phyloP scores from a whole-genome alignment of 2,888 invertebrate genomes.

The Drosophila anomalata region DNA sequence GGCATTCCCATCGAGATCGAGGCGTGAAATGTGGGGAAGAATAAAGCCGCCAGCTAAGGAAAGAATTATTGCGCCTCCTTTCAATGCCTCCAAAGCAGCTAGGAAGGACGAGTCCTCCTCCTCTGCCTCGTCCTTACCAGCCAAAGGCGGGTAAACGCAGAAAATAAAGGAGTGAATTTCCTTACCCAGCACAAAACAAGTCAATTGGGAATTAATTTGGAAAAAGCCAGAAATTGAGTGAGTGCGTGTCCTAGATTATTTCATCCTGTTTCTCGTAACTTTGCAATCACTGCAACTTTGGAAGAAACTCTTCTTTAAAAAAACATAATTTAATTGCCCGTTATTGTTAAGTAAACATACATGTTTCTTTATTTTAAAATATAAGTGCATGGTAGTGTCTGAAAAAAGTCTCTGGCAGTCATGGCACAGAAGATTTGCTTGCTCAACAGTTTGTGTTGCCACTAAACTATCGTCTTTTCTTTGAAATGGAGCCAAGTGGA shows the following conservation, averaged over 20 bases:
- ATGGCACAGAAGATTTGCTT: slow-evolving; percentile 48
- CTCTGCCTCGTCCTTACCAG: background rate
- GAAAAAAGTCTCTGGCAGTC: background rate
- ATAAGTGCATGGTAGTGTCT: background rate
- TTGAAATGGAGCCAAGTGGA: slow-evolving; percentile 33
- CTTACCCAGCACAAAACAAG: slow-evolving; percentile 30
- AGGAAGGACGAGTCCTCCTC: background rate
- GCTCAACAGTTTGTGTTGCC: slow-evolving; percentile 57
- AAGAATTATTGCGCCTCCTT: slow-evolving; percentile 59
- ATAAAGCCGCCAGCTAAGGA: slow-evolving; percentile 43
- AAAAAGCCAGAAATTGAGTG: background rate
- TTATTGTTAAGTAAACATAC: background rate
- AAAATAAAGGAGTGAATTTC: slow-evolving; percentile 4
- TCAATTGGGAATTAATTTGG: slow-evolving; percentile 24
- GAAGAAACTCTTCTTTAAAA: background rate
- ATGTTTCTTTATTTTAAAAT: background rate
- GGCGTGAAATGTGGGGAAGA: slow-evolving; percentile 57
- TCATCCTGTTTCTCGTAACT: background rate
- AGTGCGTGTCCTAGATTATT: background rate
- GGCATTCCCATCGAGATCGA: slow-evolving; percentile 41
- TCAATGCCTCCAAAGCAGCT: slow-evolving; percentile 16
- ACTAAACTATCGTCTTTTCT: slow-evolving; percentile 65
- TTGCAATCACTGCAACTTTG: too few species aligned
- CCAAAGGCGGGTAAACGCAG: slow-evolving; percentile 13
- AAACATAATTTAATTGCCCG: background rate